Evolutionary conservation across 2,113 vertebrate species (phyloP).

Genomic region (Asarcornis scutulata): DNA sequence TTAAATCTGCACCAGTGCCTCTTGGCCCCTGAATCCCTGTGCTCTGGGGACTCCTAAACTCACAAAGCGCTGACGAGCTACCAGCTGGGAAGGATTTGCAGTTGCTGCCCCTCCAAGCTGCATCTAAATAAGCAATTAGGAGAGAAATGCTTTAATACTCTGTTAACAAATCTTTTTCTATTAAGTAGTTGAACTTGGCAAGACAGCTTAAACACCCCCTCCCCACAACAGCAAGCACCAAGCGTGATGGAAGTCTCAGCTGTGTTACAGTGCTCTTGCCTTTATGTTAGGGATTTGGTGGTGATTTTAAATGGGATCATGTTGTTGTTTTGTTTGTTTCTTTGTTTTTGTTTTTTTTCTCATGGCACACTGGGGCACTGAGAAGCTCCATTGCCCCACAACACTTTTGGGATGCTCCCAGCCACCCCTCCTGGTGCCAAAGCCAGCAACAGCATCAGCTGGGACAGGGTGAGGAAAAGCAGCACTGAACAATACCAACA

Average conservation of each 20-base stretch:
- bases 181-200: not conserved
- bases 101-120: not conserved
- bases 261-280: not conserved
- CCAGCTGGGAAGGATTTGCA: not conserved
- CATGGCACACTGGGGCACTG: not conserved
- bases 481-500: slow-evolving; percentile 56
- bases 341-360: not conserved
- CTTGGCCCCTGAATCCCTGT: not conserved
- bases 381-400: not conserved
- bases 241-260: not conserved
- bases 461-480: slow-evolving; percentile 34
- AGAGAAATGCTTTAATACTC: not conserved
- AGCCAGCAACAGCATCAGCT: slow-evolving; percentile 63
- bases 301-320: not conserved
- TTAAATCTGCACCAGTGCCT: not conserved
- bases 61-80: not conserved
- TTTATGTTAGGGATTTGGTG: not conserved
- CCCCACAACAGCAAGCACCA: not conserved
- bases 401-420: not conserved
- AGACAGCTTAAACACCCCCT: not conserved
- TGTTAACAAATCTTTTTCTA: not conserved
- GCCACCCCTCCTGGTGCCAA: slow-evolving; percentile 36
- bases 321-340: not conserved
- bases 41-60: not conserved
- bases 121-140: not conserved